Conservation (phyloP, 2,797 vertebrate species). For the Erethizon dorsatum region DNA sequence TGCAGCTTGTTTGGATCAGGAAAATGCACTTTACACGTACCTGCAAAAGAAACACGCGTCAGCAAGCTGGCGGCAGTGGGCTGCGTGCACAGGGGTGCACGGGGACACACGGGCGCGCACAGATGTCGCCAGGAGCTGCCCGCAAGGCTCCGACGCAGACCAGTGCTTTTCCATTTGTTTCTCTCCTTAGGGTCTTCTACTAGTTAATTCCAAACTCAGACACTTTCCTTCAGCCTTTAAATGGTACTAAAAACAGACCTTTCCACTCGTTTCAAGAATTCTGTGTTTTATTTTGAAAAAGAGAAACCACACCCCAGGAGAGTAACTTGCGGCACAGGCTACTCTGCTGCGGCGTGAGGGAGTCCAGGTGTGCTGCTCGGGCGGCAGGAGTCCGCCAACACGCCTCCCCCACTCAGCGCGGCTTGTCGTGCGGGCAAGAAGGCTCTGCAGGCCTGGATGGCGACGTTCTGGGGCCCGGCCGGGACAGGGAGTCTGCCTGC, state of each 20-base stretch:
- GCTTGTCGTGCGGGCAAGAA: neutral
- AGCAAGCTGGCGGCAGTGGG: neutral
- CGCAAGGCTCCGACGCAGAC: neutral
- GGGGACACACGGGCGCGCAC: neutral
- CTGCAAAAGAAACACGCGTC: slow-evolving; percentile 88
- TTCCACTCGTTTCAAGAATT: neutral
- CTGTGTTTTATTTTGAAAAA: neutral
- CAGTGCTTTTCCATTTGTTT: neutral
- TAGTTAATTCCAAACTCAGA: neutral
- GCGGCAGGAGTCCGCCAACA: too few species aligned
- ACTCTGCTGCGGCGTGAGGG: rapidly evolving
- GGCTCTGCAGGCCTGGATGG: neutral
- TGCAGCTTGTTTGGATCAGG: slow-evolving; percentile 98
- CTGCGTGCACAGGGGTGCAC: rapidly evolving
- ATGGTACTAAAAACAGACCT: neutral
- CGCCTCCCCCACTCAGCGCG: too few species aligned
- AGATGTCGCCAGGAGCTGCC: neutral
- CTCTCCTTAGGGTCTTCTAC: neutral
- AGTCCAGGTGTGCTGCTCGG: too few species aligned
- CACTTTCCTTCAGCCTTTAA: neutral
- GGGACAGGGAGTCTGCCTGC: rapidly evolving
- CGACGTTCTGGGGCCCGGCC: neutral
- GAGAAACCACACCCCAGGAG: neutral
- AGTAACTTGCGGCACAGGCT: neutral
- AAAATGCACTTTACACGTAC: slow-evolving; percentile 98